Base-by-base conservation (phyloP, 1,140 invertebrate species). In the Argopecten irradians region DNA sequence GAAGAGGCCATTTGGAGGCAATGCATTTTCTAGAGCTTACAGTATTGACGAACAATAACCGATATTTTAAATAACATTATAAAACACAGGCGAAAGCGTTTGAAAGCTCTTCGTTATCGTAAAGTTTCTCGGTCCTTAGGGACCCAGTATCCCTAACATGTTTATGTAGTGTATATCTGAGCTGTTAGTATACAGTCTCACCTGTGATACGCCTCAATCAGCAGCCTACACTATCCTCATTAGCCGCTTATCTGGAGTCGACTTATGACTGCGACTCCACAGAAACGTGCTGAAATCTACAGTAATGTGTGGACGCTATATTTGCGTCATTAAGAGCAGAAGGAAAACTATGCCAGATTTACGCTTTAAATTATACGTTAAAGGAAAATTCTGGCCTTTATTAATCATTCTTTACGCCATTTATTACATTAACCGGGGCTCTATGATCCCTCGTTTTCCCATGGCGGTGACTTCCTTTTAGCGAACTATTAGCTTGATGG, bases 401-500 rank as follows among this genome's bases (percentile, higher is more conserved):
- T n/a, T 71, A 71, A 71, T 71, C 55, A 71, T 11, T n/a, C n/a
- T 11, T 22, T 71, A 28, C n/a, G 55, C 55, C 55, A 71, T 71
- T 71, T 71, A 71, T 71, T 71, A 71, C 22, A 71, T 71, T 71
- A 28, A 71, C 5, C 55, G 28, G 55, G 55, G 28, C 55, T 28
- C 19, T 71, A 28, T 71, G 55, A 71, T 71, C 55, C 55, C 55
- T 7, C 16, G 22, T 8, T 71, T n/a, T 71, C 55, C 55, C 55
- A 8, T 71, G 55, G 28, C 55, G 55, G 22, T 71, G 5, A 5
- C 55, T 71, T 71, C 22, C 55, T 71, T 71, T 71, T 71, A 71
- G 55, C 55, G 55, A 71, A 71, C 55, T 71, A 71, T 71, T 71
- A 71, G 55, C 55, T 71, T 71, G 55, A 71, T 71, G 55, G 55